phyloP scores from a whole-genome alignment of 2,888 invertebrate species.

The Andrena praecox region DNA sequence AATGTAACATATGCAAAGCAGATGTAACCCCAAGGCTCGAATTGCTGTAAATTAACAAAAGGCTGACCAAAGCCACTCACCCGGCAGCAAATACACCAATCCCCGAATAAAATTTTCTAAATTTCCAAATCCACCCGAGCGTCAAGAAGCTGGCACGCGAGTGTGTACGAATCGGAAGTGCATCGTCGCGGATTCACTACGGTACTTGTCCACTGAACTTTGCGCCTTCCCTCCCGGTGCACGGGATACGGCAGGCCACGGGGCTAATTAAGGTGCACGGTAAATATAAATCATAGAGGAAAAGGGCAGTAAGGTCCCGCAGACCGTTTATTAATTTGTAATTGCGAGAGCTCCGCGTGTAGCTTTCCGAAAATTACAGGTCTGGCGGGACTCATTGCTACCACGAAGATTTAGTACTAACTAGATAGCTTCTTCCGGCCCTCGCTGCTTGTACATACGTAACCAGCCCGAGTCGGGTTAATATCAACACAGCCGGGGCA shows the following conservation, averaged over 20 bases:
- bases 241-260: conserved; percentile 44
- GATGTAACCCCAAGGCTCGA: no score
- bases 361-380: conserved; percentile 79
- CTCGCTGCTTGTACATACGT: background rate
- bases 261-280: conserved; percentile 76
- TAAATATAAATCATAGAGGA: conserved; percentile 77
- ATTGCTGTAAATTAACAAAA: background rate
- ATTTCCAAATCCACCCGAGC: no score
- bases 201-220: conserved; percentile 51
- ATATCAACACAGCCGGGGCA: conserved; percentile 47
- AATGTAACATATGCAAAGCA: no score
- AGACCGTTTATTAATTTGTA: conserved; percentile 82
- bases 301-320: conserved; percentile 60
- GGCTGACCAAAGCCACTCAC: no score
- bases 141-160: background rate
- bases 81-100: background rate
- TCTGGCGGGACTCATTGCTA: conserved; percentile 75
- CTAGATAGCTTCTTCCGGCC: conserved; percentile 72
- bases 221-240: conserved; percentile 45
- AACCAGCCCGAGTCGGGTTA: conserved; percentile 9
- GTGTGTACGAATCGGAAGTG: background rate
- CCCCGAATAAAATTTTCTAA: background rate
- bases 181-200: background rate
- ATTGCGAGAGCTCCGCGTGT: conserved; percentile 75
- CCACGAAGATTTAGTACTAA: conserved; percentile 77